A percentile compares a stretch with the other conserved stretches of the same genome.
Conservation (phyloP, 2,797 vertebrate genomes). For the Scolopax rusticola region DNA sequence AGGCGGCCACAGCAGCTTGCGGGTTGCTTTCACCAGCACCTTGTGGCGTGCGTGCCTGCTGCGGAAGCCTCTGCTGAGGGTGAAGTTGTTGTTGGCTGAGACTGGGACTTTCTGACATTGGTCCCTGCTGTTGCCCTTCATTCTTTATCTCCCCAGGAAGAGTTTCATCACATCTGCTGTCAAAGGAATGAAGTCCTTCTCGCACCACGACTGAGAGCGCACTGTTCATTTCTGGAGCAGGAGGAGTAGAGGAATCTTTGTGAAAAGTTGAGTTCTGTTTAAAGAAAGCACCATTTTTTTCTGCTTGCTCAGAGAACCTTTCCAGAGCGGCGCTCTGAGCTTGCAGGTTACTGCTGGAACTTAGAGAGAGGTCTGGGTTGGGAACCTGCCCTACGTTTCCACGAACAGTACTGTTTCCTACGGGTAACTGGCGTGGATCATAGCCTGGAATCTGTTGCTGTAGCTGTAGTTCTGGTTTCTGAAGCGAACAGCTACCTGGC, state of each 20-base stretch:
- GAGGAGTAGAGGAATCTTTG: constrained; percentile 79
- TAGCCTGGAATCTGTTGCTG: constrained; percentile 77
- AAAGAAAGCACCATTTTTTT: constrained; percentile 82
- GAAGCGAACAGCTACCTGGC: constrained; percentile 83
- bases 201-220: constrained; percentile 65
- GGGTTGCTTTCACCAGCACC: constrained; percentile 60
- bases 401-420: constrained; percentile 68
- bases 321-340: constrained; percentile 76
- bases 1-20: constrained; percentile 8
- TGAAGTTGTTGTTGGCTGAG: constrained; percentile 45
- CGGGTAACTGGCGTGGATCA: constrained; percentile 62
- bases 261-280: constrained; percentile 83
- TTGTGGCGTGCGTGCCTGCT: constrained; percentile 76
- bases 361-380: constrained; percentile 78
- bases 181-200: constrained; percentile 74
- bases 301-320: constrained; percentile 79
- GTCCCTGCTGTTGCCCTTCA: constrained; percentile 66
- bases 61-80: constrained; percentile 77
- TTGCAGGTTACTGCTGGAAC: constrained; percentile 80
- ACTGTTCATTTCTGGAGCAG: constrained; percentile 73
- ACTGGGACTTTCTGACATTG: constrained; percentile 43
- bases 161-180: constrained; percentile 64
- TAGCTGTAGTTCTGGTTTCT: constrained; percentile 78
- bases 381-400: constrained; percentile 76
- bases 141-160: constrained; percentile 75